Conservation (phyloP, 2,113 vertebrate species). For the Archilochus colubris region DNA sequence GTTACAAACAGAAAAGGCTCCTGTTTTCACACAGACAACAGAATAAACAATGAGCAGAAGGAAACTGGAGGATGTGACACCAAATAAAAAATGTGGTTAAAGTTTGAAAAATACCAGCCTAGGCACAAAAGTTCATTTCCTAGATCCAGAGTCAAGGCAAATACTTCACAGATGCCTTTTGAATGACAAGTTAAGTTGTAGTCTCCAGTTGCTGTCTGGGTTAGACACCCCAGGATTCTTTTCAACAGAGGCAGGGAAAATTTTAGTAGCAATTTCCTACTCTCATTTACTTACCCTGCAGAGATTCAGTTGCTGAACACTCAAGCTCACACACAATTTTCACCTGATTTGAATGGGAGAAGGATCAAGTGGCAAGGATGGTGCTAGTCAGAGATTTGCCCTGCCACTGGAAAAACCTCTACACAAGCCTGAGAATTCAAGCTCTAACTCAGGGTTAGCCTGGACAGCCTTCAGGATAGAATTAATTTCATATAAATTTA, state of each 20-base stretch:
- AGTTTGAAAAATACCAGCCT: conserved; percentile 67
- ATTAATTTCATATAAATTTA: background rate
- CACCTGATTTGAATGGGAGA: conserved; percentile 38
- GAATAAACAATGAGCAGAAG: conserved; percentile 66
- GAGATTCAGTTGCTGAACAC: background rate
- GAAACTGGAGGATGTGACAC: conserved; percentile 57
- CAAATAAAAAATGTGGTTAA: conserved; percentile 53
- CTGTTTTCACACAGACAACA: conserved; percentile 55
- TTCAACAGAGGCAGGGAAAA: conserved; percentile 57
- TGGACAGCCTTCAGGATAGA: background rate
- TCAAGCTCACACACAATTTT: conserved; percentile 11
- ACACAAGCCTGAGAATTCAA: background rate
- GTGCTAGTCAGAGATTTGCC: conserved; percentile 16
- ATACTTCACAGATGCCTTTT: conserved; percentile 62
- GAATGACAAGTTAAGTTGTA: conserved; percentile 53
- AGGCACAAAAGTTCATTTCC: conserved; percentile 61
- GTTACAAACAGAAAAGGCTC: conserved; percentile 47
- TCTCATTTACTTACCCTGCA: conserved; percentile 9
- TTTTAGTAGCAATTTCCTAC: conserved; percentile 57
- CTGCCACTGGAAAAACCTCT: conserved; percentile 24
- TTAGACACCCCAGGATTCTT: conserved; percentile 58
- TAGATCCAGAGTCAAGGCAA: conserved; percentile 58
- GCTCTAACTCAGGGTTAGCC: conserved; percentile 48
- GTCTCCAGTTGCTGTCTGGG: conserved; percentile 66
- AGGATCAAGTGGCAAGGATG: background rate